A percentile compares a stretch with the other conserved stretches of the same genome.
phyloP scores from a whole-genome alignment of 2,888 invertebrate genomes.

The Mesorhabditis sp. region DNA sequence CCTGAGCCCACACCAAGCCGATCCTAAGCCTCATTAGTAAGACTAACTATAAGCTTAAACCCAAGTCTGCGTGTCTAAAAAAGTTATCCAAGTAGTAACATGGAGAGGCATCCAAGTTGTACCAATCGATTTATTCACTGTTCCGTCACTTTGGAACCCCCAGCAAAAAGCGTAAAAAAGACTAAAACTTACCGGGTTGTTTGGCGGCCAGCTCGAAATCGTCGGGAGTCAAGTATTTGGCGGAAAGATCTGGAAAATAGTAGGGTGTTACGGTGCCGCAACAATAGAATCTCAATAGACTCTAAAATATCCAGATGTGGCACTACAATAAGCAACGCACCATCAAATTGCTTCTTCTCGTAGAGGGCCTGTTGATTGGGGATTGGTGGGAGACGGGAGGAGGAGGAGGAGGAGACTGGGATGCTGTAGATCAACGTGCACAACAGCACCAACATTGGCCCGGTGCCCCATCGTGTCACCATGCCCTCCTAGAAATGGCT shows the following conservation, averaged over 20 bases:
- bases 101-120: not conserved
- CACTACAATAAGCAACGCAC: constrained; percentile 12
- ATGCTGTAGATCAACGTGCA: not conserved
- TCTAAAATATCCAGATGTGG: not conserved
- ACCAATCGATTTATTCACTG: not conserved
- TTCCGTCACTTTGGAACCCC: not conserved
- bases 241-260: constrained; percentile 41
- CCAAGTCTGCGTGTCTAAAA: too few species aligned
- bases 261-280: not conserved
- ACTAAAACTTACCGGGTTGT: constrained; percentile 29
- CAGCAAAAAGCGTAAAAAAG: too few species aligned
- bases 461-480: not conserved
- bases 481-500: not conserved
- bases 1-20: too few species aligned
- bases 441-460: not conserved
- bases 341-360: constrained; percentile 38
- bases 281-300: not conserved
- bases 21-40: too few species aligned
- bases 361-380: constrained; percentile 30
- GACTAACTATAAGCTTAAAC: too few species aligned
- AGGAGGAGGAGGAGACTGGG: not conserved
- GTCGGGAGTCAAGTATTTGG: constrained; percentile 49
- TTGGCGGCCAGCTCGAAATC: constrained; percentile 51
- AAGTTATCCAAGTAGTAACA: not conserved
- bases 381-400: constrained; percentile 25